Evolutionary conservation across 2,113 vertebrate genomes (phyloP).

Genomic region (Sturnus vulgaris): DNA sequence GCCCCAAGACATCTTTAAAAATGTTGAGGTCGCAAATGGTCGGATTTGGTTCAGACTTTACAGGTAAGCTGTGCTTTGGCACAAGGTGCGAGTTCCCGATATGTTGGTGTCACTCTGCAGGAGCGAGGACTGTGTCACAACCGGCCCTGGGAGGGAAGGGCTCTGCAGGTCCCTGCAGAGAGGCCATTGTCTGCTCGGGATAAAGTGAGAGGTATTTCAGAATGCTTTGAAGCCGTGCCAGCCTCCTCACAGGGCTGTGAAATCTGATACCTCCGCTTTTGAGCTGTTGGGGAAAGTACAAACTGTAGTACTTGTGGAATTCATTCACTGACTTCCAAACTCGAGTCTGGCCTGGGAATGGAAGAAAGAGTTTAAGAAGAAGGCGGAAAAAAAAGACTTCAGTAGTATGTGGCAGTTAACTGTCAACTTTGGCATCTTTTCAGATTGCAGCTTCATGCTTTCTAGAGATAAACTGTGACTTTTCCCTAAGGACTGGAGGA

Average conservation of each 20-base stretch:
- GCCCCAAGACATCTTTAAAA: not conserved
- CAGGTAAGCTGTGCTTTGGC: not conserved
- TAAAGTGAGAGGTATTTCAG: slow-evolving; percentile 73
- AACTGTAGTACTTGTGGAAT: slow-evolving; percentile 74
- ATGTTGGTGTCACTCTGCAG: not conserved
- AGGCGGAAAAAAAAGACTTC: not conserved
- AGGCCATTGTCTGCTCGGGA: slow-evolving; percentile 68
- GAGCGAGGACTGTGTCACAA: not conserved
- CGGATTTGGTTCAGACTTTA: not conserved
- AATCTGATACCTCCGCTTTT: slow-evolving; percentile 73
- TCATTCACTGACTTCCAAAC: slow-evolving; percentile 77
- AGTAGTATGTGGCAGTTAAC: slow-evolving; percentile 31
- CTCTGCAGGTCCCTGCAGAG: not conserved
- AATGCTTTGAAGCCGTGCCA: slow-evolving; percentile 77
- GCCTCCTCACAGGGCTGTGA: slow-evolving; percentile 66
- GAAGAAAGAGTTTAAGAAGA: slow-evolving; percentile 31
- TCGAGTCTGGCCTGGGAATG: slow-evolving; percentile 51
- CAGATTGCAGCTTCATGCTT: slow-evolving; percentile 63
- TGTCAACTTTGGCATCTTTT: slow-evolving; percentile 64
- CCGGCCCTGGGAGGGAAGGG: not conserved
- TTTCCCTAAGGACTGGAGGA: slow-evolving; percentile 58
- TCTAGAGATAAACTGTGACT: slow-evolving; percentile 69
- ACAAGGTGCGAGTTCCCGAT: not conserved
- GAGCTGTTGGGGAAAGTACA: slow-evolving; percentile 71
- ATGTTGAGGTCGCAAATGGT: not conserved